A percentile compares a stretch with the other conserved stretches of the same genome.
phyloP scores from a whole-genome alignment of 2,113 vertebrate species.

The Dendropsophus ebraccatus region DNA sequence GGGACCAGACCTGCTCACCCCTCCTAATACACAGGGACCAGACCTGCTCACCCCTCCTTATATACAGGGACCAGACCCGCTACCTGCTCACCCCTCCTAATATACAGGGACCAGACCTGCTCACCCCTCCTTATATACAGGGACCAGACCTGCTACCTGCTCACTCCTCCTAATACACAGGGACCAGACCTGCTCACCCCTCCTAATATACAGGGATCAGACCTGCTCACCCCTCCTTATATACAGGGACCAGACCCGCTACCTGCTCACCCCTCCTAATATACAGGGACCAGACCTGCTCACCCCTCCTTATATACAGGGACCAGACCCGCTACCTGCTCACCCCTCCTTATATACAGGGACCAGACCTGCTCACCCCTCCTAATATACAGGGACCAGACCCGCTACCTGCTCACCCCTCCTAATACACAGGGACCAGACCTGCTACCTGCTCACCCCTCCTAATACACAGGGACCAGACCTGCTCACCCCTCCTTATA shows the following conservation, averaged over 20 bases:
- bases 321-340: too few relatives aligned
- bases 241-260: too few relatives aligned
- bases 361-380: not conserved
- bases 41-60: too few relatives aligned
- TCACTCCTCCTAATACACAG: not conserved
- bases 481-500: not conserved
- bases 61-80: not conserved
- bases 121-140: too few relatives aligned
- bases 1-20: not conserved
- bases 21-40: not conserved
- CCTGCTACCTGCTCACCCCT: not conserved
- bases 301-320: not conserved
- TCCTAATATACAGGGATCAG: not conserved
- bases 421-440: not conserved
- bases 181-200: too few relatives aligned
- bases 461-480: not conserved
- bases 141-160: not conserved
- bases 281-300: not conserved
- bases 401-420: too few relatives aligned
- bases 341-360: too few relatives aligned
- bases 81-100: not conserved
- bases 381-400: not conserved
- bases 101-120: too few relatives aligned
- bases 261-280: too few relatives aligned
- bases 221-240: not conserved